Conservation (phyloP, 2,888 invertebrate genomes). For the Mesorhabditis spiculigera region DNA sequence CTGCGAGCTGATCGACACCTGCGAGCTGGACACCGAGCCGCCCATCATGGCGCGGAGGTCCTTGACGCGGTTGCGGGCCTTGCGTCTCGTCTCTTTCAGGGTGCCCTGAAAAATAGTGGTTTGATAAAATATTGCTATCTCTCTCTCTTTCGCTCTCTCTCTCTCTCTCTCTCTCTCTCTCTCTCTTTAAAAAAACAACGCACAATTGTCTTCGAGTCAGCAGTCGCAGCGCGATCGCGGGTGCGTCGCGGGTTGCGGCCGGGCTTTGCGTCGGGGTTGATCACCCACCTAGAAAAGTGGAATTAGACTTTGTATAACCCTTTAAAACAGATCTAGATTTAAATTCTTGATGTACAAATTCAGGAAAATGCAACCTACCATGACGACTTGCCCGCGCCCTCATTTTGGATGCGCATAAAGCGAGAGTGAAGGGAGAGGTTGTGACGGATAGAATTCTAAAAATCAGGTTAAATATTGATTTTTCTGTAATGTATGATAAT, state of each 20-base stretch:
- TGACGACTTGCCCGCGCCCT: constrained; percentile 64
- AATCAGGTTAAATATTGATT: no score
- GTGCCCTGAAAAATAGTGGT: constrained; percentile 26
- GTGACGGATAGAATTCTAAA: constrained; percentile 67
- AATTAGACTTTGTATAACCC: neutral
- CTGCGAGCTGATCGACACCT: constrained; percentile 20
- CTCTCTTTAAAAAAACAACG: neutral
- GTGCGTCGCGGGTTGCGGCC: constrained; percentile 88
- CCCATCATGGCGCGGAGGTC: constrained; percentile 17
- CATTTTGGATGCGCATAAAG: constrained; percentile 65
- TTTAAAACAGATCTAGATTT: neutral
- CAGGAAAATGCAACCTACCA: constrained; percentile 60
- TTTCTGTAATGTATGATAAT: no score
- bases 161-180: neutral
- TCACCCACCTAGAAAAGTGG: constrained; percentile 91
- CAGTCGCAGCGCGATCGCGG: constrained; percentile 78
- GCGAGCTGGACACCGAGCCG: neutral
- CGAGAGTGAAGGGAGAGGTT: constrained; percentile 66
- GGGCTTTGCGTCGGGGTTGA: constrained; percentile 97
- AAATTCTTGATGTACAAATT: no score
- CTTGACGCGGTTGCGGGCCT: constrained; percentile 46
- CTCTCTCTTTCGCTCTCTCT: no score
- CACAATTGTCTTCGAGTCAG: constrained; percentile 69
- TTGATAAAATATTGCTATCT: neutral
- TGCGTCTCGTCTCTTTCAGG: constrained; percentile 47